Base-by-base conservation (phyloP, 2,113 vertebrate species). In the Caranx ignobilis region DNA sequence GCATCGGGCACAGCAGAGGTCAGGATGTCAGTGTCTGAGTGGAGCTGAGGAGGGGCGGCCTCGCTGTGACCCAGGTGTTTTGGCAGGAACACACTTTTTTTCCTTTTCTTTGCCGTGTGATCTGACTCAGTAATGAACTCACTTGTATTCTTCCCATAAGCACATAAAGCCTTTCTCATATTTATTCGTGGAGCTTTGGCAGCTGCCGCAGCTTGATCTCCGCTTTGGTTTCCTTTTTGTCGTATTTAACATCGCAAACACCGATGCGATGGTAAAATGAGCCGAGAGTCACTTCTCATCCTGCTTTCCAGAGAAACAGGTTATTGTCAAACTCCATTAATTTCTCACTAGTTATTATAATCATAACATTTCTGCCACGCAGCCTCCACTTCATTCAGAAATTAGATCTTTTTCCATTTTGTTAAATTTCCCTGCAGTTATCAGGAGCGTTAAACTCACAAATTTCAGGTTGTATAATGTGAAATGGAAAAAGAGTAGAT, bases 51-150 rank as follows among this genome's bases (percentile, higher is more conserved):
- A 59, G 52, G 64, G 54, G 31, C 3, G 26, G 48, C 47, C 73
- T 86, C 50, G n/a, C 21, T 41, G 75, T 85, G 79, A 84, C 86
- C 78, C 75, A 68, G 54, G 71, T 71, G 70, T 65, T 79, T 62
- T 79, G 71, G 56, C 77, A 88, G 83, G 16, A 75, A 48, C 66
- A 80, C 43, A 19, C 39, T 75, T 67, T 83, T 83, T 34, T 21
- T 76, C 39, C 72, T 67, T 83, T 83, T 34, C 21, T 78, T 73
- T 66, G 68, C 64, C 41, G 70, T 61, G 21, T 62, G 70, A 55
- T 34, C 68, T 19, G 84, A 79, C 76, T 87, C 63, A 77, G 59
- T 77, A 86, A 88, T 84, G 52, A 84, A 80, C 68, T 50, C 12
- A 0, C 73, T 50, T 76, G 31, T 54, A 59, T 66, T 63, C 64